A percentile compares a stretch with the other conserved stretches of the same genome.
Evolutionary conservation across 2,888 invertebrate genomes (phyloP).

Genomic region (Tinea trinotella): DNA sequence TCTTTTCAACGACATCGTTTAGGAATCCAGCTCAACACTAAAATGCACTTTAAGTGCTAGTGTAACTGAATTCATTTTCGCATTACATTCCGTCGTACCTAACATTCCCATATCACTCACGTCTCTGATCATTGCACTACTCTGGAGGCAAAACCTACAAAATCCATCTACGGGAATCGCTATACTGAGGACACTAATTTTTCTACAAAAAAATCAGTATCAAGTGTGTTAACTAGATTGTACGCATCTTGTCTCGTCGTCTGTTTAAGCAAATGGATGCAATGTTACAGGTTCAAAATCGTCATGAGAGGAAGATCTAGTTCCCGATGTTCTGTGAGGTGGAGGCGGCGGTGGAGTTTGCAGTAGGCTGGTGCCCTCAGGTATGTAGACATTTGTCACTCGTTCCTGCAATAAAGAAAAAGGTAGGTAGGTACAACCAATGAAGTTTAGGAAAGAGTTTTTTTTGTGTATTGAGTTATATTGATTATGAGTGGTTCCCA

Average conservation of each 20-base stretch:
- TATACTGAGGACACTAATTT: not conserved
- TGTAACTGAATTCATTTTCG: not conserved
- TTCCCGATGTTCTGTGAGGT: conserved; percentile 59
- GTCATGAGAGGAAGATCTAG: conserved; percentile 70
- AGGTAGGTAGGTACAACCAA: not conserved
- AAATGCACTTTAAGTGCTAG: not conserved
- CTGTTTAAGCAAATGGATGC: conserved; percentile 60
- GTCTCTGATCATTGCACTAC: not conserved
- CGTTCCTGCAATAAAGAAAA: conserved; percentile 61
- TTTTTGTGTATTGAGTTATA: too few species aligned
- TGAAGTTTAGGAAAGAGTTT: not conserved
- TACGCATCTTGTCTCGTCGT: not conserved
- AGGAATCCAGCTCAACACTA: not conserved
- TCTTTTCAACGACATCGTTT: too few species aligned
- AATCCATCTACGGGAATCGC: not conserved
- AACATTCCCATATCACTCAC: not conserved
- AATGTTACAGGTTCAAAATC: conserved; percentile 73
- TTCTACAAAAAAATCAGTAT: not conserved
- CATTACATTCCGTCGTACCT: not conserved
- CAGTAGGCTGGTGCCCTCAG: conserved; percentile 79
- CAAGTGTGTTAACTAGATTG: conserved; percentile 1
- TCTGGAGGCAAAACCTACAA: not conserved
- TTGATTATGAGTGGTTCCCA: too few species aligned
- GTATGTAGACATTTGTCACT: conserved; percentile 74
- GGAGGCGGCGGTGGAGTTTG: conserved; percentile 75